Evolutionary conservation across 1,140 invertebrate genomes (phyloP).

Genomic region (Phthorimaea operculella): DNA sequence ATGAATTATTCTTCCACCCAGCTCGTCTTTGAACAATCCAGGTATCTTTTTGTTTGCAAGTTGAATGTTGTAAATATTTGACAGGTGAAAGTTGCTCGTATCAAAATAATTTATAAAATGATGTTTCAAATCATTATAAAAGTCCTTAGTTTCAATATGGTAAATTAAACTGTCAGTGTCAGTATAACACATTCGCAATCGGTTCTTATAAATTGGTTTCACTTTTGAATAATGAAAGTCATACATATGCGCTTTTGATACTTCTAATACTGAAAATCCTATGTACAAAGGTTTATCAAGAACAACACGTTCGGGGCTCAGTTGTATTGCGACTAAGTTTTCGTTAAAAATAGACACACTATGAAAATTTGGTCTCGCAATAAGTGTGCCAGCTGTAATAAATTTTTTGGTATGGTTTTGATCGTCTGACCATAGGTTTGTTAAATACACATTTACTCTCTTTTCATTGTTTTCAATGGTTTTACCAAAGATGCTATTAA

Average conservation of each 20-base stretch:
- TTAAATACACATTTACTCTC: not conserved
- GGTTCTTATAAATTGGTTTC: not conserved
- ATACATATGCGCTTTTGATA: too few species aligned
- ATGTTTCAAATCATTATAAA: slow-evolving; percentile 1
- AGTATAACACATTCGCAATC: slow-evolving; percentile 2
- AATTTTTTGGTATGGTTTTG: slow-evolving; percentile 13
- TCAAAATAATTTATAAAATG: slow-evolving; percentile 2
- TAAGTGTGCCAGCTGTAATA: slow-evolving; percentile 18
- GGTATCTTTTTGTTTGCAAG: slow-evolving; percentile 4
- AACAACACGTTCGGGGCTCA: too few species aligned
- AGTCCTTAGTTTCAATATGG: slow-evolving; percentile 2
- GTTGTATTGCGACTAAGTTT: slow-evolving; percentile 9
- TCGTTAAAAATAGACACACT: too few species aligned
- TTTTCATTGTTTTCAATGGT: slow-evolving; percentile 52
- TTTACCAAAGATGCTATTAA: slow-evolving; percentile 60
- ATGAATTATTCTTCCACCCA: slow-evolving; percentile 1
- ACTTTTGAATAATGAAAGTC: too few species aligned
- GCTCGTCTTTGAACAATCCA: slow-evolving; percentile 6
- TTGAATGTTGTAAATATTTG: not conserved
- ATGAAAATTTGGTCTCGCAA: slow-evolving; percentile 28
- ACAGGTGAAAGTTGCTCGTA: not conserved
- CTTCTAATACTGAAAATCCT: too few species aligned
- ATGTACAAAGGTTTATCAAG: too few species aligned
- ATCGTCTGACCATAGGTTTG: not conserved
- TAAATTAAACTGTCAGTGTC: slow-evolving; percentile 9